Evolutionary conservation across 2,888 invertebrate species (phyloP).

Genomic region (Hydraecia micacea): DNA sequence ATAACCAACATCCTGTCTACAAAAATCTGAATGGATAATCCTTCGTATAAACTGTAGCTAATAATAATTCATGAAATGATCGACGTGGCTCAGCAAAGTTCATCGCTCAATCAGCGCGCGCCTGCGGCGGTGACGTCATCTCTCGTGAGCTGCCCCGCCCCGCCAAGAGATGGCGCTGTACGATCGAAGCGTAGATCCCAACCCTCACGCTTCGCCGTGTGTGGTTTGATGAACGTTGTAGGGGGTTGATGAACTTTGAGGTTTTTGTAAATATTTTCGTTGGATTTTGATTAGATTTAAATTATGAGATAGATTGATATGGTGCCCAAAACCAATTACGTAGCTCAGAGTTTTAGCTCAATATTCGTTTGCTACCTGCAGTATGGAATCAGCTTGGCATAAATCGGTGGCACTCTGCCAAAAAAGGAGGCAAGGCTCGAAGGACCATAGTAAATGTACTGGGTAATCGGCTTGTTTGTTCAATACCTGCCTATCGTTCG

Average conservation of each 20-base stretch:
- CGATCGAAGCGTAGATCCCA: slow-evolving; percentile 70
- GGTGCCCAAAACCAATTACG: background rate
- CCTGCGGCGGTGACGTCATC: slow-evolving; percentile 83
- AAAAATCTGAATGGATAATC: slow-evolving; percentile 87
- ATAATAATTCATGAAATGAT: slow-evolving; percentile 86
- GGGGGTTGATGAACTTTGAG: slow-evolving; percentile 68
- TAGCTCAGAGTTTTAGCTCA: background rate
- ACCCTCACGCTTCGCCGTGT: slow-evolving; percentile 76
- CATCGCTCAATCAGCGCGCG: slow-evolving; percentile 88
- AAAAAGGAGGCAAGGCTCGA: background rate
- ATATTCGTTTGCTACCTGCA: background rate
- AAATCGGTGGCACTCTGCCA: slow-evolving; percentile 27
- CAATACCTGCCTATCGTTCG: background rate
- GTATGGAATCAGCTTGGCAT: background rate
- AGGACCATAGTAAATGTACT: background rate
- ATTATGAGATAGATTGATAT: background rate
- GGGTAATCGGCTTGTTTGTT: background rate
- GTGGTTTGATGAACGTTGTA: slow-evolving; percentile 68
- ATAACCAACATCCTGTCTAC: slow-evolving; percentile 76
- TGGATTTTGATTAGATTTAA: slow-evolving; percentile 36
- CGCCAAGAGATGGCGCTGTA: slow-evolving; percentile 86
- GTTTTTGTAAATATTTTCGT: slow-evolving; percentile 33
- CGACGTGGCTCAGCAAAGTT: slow-evolving; percentile 83
- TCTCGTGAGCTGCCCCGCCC: slow-evolving; percentile 86
- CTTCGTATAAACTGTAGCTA: slow-evolving; percentile 74